Evolutionary conservation across 2,113 vertebrate species (phyloP).

Genomic region (Formicarius rufipectus): DNA sequence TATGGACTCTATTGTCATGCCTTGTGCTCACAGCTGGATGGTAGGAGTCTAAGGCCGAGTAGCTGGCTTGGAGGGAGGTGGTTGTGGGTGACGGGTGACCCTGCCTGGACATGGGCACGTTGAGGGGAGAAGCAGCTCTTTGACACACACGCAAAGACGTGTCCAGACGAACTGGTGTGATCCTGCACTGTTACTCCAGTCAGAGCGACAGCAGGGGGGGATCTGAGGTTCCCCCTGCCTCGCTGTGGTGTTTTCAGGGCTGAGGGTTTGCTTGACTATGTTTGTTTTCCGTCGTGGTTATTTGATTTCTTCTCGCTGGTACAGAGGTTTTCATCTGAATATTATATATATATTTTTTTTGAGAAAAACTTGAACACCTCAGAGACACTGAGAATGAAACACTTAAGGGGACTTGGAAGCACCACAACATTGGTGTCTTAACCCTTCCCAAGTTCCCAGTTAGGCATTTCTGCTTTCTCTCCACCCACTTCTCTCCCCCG

Average conservation of each 20-base stretch:
- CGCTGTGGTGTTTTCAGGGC: constrained; percentile 48
- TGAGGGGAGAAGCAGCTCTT: constrained; percentile 28
- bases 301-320: constrained; percentile 66
- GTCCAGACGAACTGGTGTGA: constrained; percentile 13
- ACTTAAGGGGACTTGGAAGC: neutral
- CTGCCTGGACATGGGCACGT: constrained; percentile 64
- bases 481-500: neutral
- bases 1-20: constrained; percentile 54
- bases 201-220: constrained; percentile 43
- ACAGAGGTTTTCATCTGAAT: constrained; percentile 49
- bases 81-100: constrained; percentile 5
- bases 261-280: constrained; percentile 35
- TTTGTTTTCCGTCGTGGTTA: constrained; percentile 10
- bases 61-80: constrained; percentile 35
- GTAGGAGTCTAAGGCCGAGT: constrained; percentile 42
- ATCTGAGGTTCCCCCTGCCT: constrained; percentile 47
- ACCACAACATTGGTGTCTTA: constrained; percentile 36
- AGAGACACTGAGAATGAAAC: constrained; percentile 49
- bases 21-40: constrained; percentile 56
- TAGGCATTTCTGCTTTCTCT: constrained; percentile 2
- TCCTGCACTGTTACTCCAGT: constrained; percentile 79
- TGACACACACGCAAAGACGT: neutral
- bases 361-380: constrained; percentile 59
- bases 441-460: constrained; percentile 63
- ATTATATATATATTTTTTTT: constrained; percentile 11